These are phyloP conservation scores for Drosophila pachea DNA, from an alignment of 1,140 invertebrate species.

Conservation along the genomic window DNA sequence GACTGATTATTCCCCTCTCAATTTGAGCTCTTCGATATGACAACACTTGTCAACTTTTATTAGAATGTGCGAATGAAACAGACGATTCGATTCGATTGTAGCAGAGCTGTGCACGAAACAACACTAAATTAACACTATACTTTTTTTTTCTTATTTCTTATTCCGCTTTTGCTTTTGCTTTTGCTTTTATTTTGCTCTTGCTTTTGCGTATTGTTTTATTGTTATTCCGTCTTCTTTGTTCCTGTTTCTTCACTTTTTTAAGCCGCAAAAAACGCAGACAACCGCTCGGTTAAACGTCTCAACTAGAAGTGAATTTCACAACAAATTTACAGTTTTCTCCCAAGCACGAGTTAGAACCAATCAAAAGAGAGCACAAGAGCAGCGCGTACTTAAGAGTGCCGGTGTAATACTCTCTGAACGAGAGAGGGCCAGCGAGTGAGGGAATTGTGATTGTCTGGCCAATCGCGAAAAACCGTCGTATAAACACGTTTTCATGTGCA, in stretches of 20 bases:
- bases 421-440: conserved; percentile 7
- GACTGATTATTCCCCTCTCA: conserved; percentile 41
- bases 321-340: conserved; percentile 43
- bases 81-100: conserved; percentile 63
- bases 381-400: conserved; percentile 9
- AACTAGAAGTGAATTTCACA: conserved; percentile 71
- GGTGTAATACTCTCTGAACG: background rate
- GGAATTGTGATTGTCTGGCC: background rate
- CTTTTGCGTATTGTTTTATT: conserved; percentile 1
- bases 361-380: no score
- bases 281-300: conserved; percentile 76
- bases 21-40: conserved; percentile 51
- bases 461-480: conserved; percentile 17
- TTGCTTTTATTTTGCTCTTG: conserved; percentile 31
- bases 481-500: conserved; percentile 30
- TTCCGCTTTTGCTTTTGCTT: conserved; percentile 24
- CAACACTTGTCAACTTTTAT: conserved; percentile 58
- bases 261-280: conserved; percentile 48
- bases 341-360: conserved; percentile 68
- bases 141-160: conserved; percentile 19
- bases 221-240: conserved; percentile 32
- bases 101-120: conserved; percentile 43
- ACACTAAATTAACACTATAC: conserved; percentile 39
- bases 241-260: conserved; percentile 39
- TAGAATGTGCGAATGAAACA: conserved; percentile 51